Conservation (phyloP, 2,797 vertebrate genomes). For the Allobates femoralis region DNA sequence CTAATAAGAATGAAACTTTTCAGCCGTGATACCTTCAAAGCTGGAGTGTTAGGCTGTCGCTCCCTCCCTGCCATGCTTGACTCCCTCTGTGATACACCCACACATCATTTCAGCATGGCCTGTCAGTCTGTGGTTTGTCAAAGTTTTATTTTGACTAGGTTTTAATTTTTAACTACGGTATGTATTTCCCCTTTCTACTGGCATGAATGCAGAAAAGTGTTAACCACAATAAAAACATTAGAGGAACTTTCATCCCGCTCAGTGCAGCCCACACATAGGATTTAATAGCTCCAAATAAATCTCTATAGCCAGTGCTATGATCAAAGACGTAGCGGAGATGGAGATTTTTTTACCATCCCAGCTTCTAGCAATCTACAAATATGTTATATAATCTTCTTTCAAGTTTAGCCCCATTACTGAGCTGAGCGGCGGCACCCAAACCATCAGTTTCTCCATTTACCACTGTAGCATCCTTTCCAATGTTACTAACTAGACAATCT, state of each 20-base stretch:
- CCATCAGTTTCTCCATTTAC: neutral
- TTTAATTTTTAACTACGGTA: constrained; percentile 30
- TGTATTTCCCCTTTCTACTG: neutral
- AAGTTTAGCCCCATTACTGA: constrained; percentile 34
- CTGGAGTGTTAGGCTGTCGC: neutral
- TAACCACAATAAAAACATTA: constrained; percentile 34
- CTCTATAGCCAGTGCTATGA: constrained; percentile 16
- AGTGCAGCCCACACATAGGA: constrained; percentile 48
- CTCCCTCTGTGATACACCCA: constrained; percentile 41
- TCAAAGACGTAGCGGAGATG: constrained; percentile 41
- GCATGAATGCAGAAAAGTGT: constrained; percentile 10
- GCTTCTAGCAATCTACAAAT: constrained; percentile 27
- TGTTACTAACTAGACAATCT: neutral
- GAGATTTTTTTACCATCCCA: neutral
- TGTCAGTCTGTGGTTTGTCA: neutral
- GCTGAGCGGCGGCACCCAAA: neutral
- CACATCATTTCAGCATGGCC: constrained; percentile 18
- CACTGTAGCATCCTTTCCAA: neutral
- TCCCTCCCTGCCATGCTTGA: constrained; percentile 45
- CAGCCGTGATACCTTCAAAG: constrained; percentile 38
- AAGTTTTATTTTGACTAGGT: neutral
- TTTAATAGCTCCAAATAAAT: constrained; percentile 15
- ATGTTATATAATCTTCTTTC: constrained; percentile 48
- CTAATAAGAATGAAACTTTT: constrained; percentile 20
- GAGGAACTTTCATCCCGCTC: constrained; percentile 29